These are phyloP conservation scores for Sardinella longiceps DNA, from an alignment of 2,797 vertebrate species.

Conservation along the genomic window DNA sequence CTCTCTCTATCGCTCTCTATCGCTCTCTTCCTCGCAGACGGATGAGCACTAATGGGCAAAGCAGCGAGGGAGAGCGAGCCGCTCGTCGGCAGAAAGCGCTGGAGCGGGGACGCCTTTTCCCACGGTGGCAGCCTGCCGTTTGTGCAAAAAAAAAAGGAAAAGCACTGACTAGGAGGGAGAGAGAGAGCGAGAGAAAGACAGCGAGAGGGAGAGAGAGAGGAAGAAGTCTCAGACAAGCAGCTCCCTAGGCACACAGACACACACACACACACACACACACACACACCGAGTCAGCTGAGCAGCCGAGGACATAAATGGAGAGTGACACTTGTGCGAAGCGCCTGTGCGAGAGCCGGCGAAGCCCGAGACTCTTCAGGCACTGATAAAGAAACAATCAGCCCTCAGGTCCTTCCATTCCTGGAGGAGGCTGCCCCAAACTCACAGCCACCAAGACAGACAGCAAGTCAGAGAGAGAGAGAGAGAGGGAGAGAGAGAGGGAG, in stretches of 20 bases:
- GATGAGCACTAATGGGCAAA: slow-evolving; percentile 61
- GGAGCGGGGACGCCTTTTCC: slow-evolving; percentile 61
- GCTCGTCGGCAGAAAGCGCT: slow-evolving; percentile 57
- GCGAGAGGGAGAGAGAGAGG: not conserved
- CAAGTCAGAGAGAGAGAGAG: not conserved
- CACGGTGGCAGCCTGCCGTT: slow-evolving; percentile 55
- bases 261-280: slow-evolving; percentile 21
- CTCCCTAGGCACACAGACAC: slow-evolving; percentile 53
- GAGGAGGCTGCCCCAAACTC: not conserved
- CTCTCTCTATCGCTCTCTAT: slow-evolving; percentile 61
- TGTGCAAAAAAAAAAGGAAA: not conserved
- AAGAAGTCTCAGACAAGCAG: slow-evolving; percentile 54
- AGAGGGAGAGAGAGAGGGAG: not conserved
- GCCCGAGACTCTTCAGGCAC: slow-evolving; percentile 76
- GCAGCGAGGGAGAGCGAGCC: slow-evolving; percentile 44
- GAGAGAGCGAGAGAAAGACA: not conserved
- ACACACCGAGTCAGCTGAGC: slow-evolving; percentile 55
- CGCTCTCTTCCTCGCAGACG: slow-evolving; percentile 59
- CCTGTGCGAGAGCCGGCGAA: slow-evolving; percentile 55
- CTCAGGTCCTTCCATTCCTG: slow-evolving; percentile 73
- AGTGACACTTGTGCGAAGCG: slow-evolving; percentile 83
- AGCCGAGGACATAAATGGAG: slow-evolving; percentile 81
- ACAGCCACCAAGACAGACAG: not conserved
- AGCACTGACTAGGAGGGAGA: not conserved
- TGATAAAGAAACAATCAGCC: slow-evolving; percentile 81